Base-by-base conservation (phyloP, 2,888 invertebrate species). In the Eupithecia subumbrata region DNA sequence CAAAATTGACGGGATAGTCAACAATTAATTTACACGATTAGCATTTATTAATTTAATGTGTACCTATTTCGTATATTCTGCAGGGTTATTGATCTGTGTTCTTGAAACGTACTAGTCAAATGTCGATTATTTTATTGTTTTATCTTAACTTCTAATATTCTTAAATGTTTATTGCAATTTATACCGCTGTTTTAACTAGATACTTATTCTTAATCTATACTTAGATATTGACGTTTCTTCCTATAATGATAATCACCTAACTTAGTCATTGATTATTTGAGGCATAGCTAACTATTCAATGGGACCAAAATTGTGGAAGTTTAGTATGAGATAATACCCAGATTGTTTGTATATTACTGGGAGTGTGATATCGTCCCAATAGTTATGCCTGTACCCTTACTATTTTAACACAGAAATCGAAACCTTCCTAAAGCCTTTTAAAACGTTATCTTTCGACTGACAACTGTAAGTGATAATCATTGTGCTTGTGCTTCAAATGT, bases 401-500 rank as follows among this genome's bases (percentile, higher is more conserved):
- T 80, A 82, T 82, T 79, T 84, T 80, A 80, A 84, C 84, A 87
- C 85, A 83, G 60, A 60, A 85, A 89, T 88, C 84, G 87, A 89
- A 89, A 90, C 89, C 91, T 92, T 92, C 91, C 91, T 88, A 88
- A 86, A 90, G 90, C 90, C 93, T 91, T 88, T 81, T 88, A 87
- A 45, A 81, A 78, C 88, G 88, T 89, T 88, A 87, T 91, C 91
- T 93, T 91, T 90, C 89, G 94, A 95, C 94, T 95, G 94, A 94
- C 85, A 85, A 89, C 86, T 90, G 87, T 87, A 89, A 93, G 92
- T 93, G 93, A 95, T 93, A 92, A 83, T 87, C 83, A 90, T 89
- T 90, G 90, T 91, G 95, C 95, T 95, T 95, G 92, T 93, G 95
- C 95, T 95, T 95, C 91, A 89, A 92, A 90, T 94, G 92, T 95